Evolutionary conservation across 2,888 invertebrate genomes (phyloP).

Genomic region (Athrips mouffetella): DNA sequence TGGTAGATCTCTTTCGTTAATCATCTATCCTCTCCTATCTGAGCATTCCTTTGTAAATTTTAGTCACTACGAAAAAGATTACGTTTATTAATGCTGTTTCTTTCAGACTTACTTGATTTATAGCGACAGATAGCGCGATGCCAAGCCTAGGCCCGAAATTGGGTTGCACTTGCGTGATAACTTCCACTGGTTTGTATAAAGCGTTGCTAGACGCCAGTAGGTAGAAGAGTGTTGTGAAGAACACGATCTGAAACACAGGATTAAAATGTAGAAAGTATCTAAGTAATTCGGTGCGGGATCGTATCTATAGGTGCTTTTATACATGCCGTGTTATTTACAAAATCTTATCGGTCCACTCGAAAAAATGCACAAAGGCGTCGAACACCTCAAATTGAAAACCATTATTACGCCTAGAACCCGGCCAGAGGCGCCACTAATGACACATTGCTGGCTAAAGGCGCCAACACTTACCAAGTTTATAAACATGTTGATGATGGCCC

Average conservation of each 20-base stretch:
- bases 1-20: too few species aligned
- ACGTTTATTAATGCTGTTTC: neutral
- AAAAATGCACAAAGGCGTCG: too few species aligned
- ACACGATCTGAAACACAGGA: conserved; percentile 86
- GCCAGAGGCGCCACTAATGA: conserved; percentile 91
- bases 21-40: too few species aligned
- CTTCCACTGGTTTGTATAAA: conserved; percentile 94
- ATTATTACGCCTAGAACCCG: conserved; percentile 88
- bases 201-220: conserved; percentile 86
- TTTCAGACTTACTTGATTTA: conserved; percentile 81
- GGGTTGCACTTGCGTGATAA: conserved; percentile 89
- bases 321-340: neutral
- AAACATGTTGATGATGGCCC: conserved; percentile 92
- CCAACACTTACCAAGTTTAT: conserved; percentile 84
- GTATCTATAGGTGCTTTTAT: too few species aligned
- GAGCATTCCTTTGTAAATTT: too few species aligned
- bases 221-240: conserved; percentile 97
- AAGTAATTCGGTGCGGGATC: too few species aligned
- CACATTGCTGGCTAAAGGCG: conserved; percentile 93
- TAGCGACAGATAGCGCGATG: conserved; percentile 89
- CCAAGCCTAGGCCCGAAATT: conserved; percentile 88
- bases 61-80: neutral
- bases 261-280: neutral
- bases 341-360: too few species aligned
- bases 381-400: too few species aligned